A percentile compares a stretch with the other conserved stretches of the same genome.
Conservation (phyloP, 2,797 vertebrate genomes). For the Mormyrops boulengeri region DNA sequence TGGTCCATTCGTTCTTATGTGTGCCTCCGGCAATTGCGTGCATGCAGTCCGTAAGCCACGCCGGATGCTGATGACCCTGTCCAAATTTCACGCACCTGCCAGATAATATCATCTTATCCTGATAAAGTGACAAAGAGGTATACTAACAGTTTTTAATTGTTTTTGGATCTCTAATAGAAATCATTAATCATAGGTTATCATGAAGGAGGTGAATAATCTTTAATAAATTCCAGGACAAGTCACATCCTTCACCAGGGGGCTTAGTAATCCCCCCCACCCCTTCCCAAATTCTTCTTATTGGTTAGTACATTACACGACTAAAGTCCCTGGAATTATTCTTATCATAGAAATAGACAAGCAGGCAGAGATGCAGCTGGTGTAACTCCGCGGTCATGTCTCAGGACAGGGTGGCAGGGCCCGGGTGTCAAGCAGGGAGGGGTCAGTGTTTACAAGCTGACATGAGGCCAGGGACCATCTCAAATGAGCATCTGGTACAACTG, state of each 20-base stretch:
- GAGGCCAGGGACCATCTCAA: not conserved
- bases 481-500: not conserved
- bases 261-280: not conserved
- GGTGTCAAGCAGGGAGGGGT: not conserved
- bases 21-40: not conserved
- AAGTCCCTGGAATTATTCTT: not conserved
- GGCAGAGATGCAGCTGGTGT: not conserved
- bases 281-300: not conserved
- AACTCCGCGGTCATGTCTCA: not conserved
- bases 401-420: not conserved
- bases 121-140: not conserved
- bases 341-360: not conserved
- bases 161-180: slow-evolving; percentile 49
- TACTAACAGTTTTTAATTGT: slow-evolving; percentile 42
- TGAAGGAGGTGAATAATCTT: not conserved
- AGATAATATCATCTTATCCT: not conserved
- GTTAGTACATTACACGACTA: not conserved
- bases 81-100: slow-evolving; percentile 18
- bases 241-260: not conserved
- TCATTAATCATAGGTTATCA: slow-evolving; percentile 48
- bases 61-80: not conserved
- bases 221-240: slow-evolving; percentile 17
- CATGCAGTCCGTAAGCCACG: not conserved
- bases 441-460: not conserved
- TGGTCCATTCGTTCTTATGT: not conserved